Evolutionary conservation across 2,113 vertebrate genomes (phyloP), one percentile per base, ranked within the genome.

Genomic region (Pelmatolapia mariae): DNA sequence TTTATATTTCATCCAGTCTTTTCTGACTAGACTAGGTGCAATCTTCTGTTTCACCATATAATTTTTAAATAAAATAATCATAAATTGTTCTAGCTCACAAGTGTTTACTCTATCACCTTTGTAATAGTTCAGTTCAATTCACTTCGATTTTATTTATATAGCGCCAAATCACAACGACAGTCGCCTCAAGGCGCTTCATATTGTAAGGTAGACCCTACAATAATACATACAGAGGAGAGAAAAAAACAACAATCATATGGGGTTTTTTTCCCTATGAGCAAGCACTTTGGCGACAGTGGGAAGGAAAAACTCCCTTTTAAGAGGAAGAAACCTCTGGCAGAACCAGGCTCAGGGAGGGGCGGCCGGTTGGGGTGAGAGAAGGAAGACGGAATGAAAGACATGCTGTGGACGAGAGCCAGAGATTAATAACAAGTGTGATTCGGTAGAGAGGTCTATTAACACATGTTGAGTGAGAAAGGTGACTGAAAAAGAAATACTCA

Each of bases 321-420:
- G 2, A 61, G 26, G 0, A 61, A 61, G 26, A 61, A 61, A 0
- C 57, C 57, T 61, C 57, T 0, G 0, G 57, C 57, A 61, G 57
- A 61, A 61, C 57, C 1, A 61, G 57, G 57, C 26, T 4, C 57
- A 61, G 57, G 26, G 57, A 61, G 57, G 15, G 18, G 15, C 15
- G 31, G 57, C 57, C 5, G 0, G 15, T 18, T 61, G 15, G 26
- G 57, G 5, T 31, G 15, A 61, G 0, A 31, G 0, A 61, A 61
- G 18, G 26, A 61, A 61, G 57, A 61, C 57, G 10, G 57, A 5
- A 31, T 61, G 57, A 61, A 61, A 61, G 57, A 29, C 15, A 61
- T 61, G 57, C 57, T 4, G 5, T 31, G 57, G 29, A 31, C 5
- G 5, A 31, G 29, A 61, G 29, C 15, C 57, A 61, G 5, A 61